Conservation (phyloP, 2,888 invertebrate genomes). For the Tryphoninae sp. region DNA sequence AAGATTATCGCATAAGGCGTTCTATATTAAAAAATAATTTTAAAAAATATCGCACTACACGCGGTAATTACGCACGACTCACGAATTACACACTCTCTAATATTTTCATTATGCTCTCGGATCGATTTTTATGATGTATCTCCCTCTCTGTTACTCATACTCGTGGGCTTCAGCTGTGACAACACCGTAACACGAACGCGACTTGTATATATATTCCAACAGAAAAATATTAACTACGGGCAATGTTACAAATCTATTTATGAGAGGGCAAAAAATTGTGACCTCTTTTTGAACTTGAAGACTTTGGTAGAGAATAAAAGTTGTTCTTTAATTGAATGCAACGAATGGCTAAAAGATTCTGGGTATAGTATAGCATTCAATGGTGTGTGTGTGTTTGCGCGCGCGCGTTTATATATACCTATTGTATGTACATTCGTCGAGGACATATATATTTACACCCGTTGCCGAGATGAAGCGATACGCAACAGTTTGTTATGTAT, state of each 20-base stretch:
- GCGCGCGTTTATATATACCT: slow-evolving; percentile 29
- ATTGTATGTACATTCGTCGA: slow-evolving; percentile 30
- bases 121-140: slow-evolving; percentile 29
- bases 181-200: not conserved
- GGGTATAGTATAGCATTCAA: slow-evolving; percentile 15
- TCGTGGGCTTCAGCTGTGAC: not conserved
- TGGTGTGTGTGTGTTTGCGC: not conserved
- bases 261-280: not conserved
- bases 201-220: not conserved
- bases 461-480: slow-evolving; percentile 17
- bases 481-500: not conserved
- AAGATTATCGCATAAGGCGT: too few species aligned
- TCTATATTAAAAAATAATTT: too few species aligned
- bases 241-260: not conserved
- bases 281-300: too few species aligned
- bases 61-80: not conserved
- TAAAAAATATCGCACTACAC: not conserved
- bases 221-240: not conserved
- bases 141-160: slow-evolving; percentile 10
- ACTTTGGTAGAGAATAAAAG: too few species aligned
- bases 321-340: too few species aligned
- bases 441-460: slow-evolving; percentile 40
- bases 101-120: not conserved
- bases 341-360: not conserved
- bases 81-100: slow-evolving; percentile 4